Evolutionary conservation across 2,888 invertebrate genomes (phyloP).

Genomic region (Caenorhabditis sp.): DNA sequence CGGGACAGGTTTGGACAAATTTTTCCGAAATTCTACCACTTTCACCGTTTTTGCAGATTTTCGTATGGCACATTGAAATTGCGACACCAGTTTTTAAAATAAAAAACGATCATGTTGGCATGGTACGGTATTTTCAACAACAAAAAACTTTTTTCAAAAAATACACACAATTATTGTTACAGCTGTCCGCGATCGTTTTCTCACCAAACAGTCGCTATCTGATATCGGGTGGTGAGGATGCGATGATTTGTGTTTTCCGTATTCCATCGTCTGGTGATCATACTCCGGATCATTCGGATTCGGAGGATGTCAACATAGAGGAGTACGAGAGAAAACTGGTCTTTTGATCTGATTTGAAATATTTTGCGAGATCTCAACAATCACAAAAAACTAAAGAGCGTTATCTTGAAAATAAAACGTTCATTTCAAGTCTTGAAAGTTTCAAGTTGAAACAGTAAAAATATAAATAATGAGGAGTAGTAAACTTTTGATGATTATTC

Average conservation of each 20-base stretch:
- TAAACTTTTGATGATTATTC: no score
- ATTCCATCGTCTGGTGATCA: conserved; percentile 20
- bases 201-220: conserved; percentile 47
- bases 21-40: neutral
- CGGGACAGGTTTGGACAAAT: conserved; percentile 14
- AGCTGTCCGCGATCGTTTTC: conserved; percentile 35
- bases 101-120: conserved; percentile 20
- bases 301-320: neutral
- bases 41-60: conserved; percentile 12
- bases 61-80: conserved; percentile 45
- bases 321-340: neutral
- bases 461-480: neutral
- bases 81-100: conserved; percentile 23
- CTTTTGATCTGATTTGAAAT: neutral
- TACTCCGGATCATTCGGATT: conserved; percentile 7
- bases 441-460: neutral
- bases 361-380: neutral
- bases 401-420: neutral
- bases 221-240: conserved; percentile 47
- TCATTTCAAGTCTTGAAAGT: neutral
- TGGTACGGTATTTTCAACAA: conserved; percentile 3
- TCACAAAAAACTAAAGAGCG: neutral
- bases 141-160: neutral
- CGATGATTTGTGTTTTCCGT: conserved; percentile 18
- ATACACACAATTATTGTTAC: neutral